Evolutionary conservation across 2,113 vertebrate genomes (phyloP), one percentile per base, ranked within the genome.

Genomic region (Tetraodon nigroviridis): DNA sequence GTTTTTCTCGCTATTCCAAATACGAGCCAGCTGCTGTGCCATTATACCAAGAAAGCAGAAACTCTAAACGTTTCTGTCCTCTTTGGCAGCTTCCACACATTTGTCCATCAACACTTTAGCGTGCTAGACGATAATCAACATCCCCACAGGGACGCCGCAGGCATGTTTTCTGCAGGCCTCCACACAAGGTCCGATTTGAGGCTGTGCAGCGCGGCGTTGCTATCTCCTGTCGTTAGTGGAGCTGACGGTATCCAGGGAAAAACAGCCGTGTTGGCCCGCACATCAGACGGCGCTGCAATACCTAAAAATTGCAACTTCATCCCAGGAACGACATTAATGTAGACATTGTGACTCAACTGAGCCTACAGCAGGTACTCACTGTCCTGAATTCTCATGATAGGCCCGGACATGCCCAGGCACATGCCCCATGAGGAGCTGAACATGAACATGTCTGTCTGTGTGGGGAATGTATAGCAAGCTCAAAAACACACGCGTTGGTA

Each of bases 391-490:
- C n/a, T 17, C 40, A 63, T 19, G 73, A 79, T 73, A 61, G 72
- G 75, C 61, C 67, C n/a, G 49, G 71, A 85, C 86, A 84, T 79
- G 82, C 79, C 64, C 67, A 37, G 75, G 65, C 61, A 47, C 48
- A 64, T 32, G 37, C 18, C 6, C 42, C 2, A 51, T 13, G 64
- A 45, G 24, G 58, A 73, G 58, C 80, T 78, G 56, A 40, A 42
- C 84, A 76, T 78, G 56, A 40, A 42, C 84, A 76, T 73, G 84
- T 82, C 67, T 10, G 58, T 24, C 51, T 62, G 16, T 54, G 56
- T 0, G 32, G 18, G 64, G 68, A 81, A 81, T 74, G 63, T 64
- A 52, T 58, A 58, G 44, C 54, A 14, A 56, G 32, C 68, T 79
- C 37, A 55, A 67, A 69, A 58, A 64, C 51, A 65, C 52, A 69